phyloP scores from a whole-genome alignment of 2,797 vertebrate species.

The Emys orbicularis region DNA sequence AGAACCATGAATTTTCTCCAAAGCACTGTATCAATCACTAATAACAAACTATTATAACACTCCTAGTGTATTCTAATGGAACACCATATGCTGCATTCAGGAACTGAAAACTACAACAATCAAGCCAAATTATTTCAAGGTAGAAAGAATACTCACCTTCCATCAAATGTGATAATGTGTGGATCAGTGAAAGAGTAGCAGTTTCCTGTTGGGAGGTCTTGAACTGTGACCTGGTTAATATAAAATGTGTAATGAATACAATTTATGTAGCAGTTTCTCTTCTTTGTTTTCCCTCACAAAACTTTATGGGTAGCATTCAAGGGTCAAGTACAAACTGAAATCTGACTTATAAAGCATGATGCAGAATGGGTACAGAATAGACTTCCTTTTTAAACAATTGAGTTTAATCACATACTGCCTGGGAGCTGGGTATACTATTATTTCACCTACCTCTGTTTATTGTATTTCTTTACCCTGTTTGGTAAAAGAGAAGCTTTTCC shows the following conservation, averaged over 20 bases:
- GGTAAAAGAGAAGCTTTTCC: conserved; percentile 42
- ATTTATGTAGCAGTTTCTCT: conserved; percentile 60
- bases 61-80: conserved; percentile 43
- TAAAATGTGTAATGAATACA: conserved; percentile 73
- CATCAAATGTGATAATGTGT: conserved; percentile 87
- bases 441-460: conserved; percentile 51
- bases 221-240: conserved; percentile 85
- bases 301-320: conserved; percentile 63
- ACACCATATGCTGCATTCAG: conserved; percentile 47
- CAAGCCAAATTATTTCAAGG: conserved; percentile 59
- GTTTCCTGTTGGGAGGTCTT: conserved; percentile 82
- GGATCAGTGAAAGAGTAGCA: conserved; percentile 87
- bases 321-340: conserved; percentile 73
- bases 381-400: conserved; percentile 63
- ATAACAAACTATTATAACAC: conserved; percentile 32
- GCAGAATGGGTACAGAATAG: conserved; percentile 30
- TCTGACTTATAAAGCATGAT: conserved; percentile 71
- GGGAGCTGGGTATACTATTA: conserved; percentile 48
- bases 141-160: conserved; percentile 79
- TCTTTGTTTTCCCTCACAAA: conserved; percentile 67
- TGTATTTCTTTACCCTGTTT: conserved; percentile 52
- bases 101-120: conserved; percentile 53
- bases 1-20: conserved; percentile 14
- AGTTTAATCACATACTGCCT: conserved; percentile 68
- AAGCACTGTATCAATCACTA: conserved; percentile 57